phyloP scores from a whole-genome alignment of 2,888 invertebrate species.

The Aleiodes leptofemur region DNA sequence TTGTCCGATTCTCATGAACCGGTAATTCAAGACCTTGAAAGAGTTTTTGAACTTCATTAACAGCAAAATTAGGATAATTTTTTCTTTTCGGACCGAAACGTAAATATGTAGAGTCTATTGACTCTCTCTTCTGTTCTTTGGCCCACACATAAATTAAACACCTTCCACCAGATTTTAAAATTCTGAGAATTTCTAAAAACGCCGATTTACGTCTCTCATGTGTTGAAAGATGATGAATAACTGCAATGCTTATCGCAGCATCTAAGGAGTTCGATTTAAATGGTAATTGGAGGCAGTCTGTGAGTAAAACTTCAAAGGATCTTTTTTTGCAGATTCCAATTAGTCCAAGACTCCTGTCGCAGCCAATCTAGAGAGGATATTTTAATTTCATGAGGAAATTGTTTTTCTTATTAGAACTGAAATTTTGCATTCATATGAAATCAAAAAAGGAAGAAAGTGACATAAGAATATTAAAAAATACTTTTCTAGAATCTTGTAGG shows the following conservation, averaged over 20 bases:
- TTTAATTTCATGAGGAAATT: too few species aligned
- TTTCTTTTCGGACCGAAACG: slow-evolving; percentile 74
- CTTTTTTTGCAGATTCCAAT: slow-evolving; percentile 79
- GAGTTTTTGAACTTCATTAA: slow-evolving; percentile 39
- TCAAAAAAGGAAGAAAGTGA: too few species aligned
- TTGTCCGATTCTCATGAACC: slow-evolving; percentile 92
- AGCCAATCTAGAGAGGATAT: slow-evolving; percentile 80
- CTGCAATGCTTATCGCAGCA: slow-evolving; percentile 94
- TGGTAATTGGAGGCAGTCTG: slow-evolving; percentile 87
- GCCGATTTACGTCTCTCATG: slow-evolving; percentile 85
- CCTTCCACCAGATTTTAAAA: slow-evolving; percentile 84
- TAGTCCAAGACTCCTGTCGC: slow-evolving; percentile 87
- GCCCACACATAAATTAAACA: slow-evolving; percentile 98
- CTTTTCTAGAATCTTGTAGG: too few species aligned
- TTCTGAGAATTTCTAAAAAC: slow-evolving; percentile 84
- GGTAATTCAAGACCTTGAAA: slow-evolving; percentile 77
- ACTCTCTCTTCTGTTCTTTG: slow-evolving; percentile 86
- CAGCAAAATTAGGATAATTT: slow-evolving; percentile 67
- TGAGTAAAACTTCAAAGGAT: slow-evolving; percentile 83
- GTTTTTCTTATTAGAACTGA: too few species aligned
- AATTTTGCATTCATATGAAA: too few species aligned
- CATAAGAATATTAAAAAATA: too few species aligned
- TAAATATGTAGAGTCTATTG: slow-evolving; percentile 83
- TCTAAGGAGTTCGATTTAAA: slow-evolving; percentile 84
- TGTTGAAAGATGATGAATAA: slow-evolving; percentile 95